phyloP scores from a whole-genome alignment of 2,797 vertebrate species.

The Urocyon cinereoargenteus region DNA sequence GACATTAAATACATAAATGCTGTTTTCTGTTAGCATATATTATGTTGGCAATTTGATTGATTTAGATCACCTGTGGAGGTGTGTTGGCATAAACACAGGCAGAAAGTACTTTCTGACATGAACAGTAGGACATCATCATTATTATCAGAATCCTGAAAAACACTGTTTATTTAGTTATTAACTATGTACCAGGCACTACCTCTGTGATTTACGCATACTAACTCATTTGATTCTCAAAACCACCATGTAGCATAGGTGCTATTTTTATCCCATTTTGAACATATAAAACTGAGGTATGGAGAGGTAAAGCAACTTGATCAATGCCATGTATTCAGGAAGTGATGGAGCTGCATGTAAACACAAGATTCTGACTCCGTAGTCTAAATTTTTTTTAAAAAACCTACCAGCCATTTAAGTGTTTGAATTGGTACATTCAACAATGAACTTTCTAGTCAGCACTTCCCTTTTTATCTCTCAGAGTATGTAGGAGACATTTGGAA shows the following conservation, averaged over 20 bases:
- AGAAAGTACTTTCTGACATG: neutral
- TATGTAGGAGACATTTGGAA: constrained; percentile 12
- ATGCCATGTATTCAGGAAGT: neutral
- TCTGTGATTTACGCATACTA: neutral
- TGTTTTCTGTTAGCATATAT: neutral
- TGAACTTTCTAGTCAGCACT: neutral
- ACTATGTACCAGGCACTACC: neutral
- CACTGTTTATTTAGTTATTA: constrained; percentile 27
- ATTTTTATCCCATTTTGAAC: constrained; percentile 22
- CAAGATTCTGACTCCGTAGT: neutral
- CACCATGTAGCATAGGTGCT: neutral
- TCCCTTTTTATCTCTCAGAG: constrained; percentile 39
- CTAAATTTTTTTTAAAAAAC: neutral
- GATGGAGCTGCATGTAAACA: neutral
- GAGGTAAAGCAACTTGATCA: neutral
- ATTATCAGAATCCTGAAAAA: neutral
- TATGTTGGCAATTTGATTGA: constrained; percentile 16
- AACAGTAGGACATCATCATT: neutral
- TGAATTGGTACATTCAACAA: neutral
- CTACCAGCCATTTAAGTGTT: neutral
- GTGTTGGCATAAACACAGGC: neutral
- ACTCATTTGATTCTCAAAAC: neutral
- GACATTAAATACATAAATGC: neutral
- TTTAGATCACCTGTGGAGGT: neutral
- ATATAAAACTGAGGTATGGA: neutral